Evolutionary conservation across 2,113 vertebrate species (phyloP).

Genomic region (Aegithalos caudatus): DNA sequence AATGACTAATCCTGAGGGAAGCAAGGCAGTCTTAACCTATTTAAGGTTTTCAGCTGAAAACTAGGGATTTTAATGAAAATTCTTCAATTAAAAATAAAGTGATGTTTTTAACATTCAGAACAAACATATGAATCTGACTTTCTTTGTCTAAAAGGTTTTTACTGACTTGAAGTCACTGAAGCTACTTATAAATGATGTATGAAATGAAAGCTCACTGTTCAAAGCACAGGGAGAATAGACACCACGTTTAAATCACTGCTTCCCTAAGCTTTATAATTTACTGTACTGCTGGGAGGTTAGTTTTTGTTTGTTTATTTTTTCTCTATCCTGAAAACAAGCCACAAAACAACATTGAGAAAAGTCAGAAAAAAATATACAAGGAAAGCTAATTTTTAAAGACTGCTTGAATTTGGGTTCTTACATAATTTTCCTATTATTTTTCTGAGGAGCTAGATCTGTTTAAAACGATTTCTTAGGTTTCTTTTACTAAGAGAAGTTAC

Average conservation of each 20-base stretch:
- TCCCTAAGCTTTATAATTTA: neutral
- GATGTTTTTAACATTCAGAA: neutral
- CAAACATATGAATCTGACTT: neutral
- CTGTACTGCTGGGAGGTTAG: neutral
- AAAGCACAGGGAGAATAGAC: neutral
- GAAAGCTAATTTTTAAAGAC: neutral
- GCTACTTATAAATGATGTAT: constrained; percentile 1
- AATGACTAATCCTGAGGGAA: neutral
- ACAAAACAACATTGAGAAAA: neutral
- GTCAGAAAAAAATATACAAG: neutral
- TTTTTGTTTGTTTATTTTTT: neutral
- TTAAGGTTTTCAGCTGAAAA: neutral
- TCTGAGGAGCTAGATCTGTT: neutral
- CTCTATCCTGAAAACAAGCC: neutral
- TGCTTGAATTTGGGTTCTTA: neutral
- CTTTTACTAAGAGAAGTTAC: neutral
- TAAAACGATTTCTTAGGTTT: neutral
- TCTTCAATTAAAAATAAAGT: neutral
- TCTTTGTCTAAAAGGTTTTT: neutral
- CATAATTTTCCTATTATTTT: neutral
- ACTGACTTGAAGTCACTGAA: neutral
- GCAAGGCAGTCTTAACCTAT: neutral
- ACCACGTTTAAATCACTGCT: neutral
- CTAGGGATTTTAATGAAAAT: neutral
- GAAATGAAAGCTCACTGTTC: neutral